These are phyloP conservation scores for Silurus aristotelis DNA, from an alignment of 2,797 vertebrate species.

Conservation along the genomic window DNA sequence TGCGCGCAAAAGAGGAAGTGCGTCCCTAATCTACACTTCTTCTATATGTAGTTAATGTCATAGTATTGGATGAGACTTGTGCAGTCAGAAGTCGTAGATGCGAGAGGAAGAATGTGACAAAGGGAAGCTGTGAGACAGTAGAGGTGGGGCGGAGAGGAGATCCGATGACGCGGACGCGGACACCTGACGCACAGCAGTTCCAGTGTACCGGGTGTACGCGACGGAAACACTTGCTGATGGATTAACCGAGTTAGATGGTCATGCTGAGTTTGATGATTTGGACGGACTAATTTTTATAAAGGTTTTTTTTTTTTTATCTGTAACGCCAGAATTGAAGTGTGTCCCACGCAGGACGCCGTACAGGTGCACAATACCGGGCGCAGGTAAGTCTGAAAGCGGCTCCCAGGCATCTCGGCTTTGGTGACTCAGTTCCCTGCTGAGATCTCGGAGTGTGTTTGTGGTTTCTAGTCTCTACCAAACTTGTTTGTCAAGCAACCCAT, in stretches of 20 bases:
- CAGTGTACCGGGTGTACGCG: background rate
- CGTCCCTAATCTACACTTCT: too few relatives aligned
- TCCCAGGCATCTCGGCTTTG: background rate
- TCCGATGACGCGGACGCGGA: constrained; percentile 22
- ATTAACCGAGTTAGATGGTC: background rate
- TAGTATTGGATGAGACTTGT: background rate
- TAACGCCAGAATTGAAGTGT: background rate
- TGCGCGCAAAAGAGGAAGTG: background rate
- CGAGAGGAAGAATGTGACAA: background rate
- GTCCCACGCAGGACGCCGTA: constrained; percentile 23
- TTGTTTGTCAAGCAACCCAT: background rate
- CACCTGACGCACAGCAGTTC: constrained; percentile 34
- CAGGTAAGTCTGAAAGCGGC: constrained; percentile 6
- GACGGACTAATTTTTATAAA: background rate
- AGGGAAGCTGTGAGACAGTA: background rate
- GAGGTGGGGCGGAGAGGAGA: constrained; percentile 6
- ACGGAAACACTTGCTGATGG: background rate
- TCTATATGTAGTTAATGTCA: too few relatives aligned
- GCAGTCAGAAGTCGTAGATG: background rate
- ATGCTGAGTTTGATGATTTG: background rate
- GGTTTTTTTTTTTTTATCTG: background rate
- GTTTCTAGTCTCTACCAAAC: background rate
- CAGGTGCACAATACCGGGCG: constrained; percentile 25
- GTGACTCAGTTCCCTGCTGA: background rate
- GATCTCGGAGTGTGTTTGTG: background rate